Evolutionary conservation across 1,140 invertebrate genomes (phyloP).

Genomic region (Musca vetustissima): DNA sequence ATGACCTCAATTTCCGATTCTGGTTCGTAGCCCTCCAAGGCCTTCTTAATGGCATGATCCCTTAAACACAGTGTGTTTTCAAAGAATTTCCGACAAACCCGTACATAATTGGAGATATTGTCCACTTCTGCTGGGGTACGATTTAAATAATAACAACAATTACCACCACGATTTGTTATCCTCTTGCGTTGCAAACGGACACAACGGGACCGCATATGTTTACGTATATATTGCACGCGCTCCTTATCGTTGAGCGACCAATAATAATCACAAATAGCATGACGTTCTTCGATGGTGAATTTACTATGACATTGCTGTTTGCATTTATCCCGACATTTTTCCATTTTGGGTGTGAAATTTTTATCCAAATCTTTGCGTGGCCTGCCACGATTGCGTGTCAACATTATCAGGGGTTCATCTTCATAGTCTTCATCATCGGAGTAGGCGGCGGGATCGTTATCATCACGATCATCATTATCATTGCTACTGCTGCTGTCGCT

Average conservation of each 20-base stretch:
- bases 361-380: not conserved
- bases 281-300: constrained; percentile 18
- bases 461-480: not conserved
- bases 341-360: not conserved
- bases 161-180: not conserved
- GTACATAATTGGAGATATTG: not conserved
- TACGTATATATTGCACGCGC: constrained; percentile 14
- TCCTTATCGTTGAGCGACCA: constrained; percentile 2
- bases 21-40: not conserved
- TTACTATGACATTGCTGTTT: constrained; percentile 20
- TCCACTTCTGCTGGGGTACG: not conserved
- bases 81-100: constrained; percentile 20
- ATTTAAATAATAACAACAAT: constrained; percentile 2
- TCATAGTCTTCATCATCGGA: not conserved
- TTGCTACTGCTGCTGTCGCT: no score
- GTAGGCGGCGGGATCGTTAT: not conserved
- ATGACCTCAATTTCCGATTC: not conserved
- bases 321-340: constrained; percentile 5
- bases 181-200: not conserved
- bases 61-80: constrained; percentile 6
- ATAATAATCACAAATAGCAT: constrained; percentile 21
- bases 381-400: not conserved
- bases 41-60: constrained; percentile 11
- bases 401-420: constrained; percentile 2
- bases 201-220: not conserved